Conservation (phyloP, 2,888 invertebrate species). For the Phorcus lineatus region DNA sequence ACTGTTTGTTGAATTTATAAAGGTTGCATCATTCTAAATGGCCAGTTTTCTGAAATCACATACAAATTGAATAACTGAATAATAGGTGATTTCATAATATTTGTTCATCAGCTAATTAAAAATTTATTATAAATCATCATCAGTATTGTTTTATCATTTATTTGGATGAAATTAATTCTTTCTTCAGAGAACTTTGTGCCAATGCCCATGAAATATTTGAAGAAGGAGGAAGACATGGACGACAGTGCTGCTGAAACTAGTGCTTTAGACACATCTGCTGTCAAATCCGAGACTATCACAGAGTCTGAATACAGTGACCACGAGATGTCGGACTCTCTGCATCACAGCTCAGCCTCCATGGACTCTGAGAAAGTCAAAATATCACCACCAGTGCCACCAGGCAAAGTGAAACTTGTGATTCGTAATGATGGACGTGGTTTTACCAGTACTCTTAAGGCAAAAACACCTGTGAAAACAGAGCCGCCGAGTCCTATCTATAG, state of each 20-base stretch:
- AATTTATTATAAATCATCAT: too few species aligned
- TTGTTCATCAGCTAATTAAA: too few species aligned
- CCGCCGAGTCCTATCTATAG: neutral
- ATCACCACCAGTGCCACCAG: conserved; percentile 26
- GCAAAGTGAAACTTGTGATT: conserved; percentile 53
- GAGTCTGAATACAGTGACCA: conserved; percentile 16
- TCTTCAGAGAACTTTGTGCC: conserved; percentile 55
- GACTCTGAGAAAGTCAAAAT: neutral
- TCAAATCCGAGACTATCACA: conserved; percentile 2
- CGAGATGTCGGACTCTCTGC: conserved; percentile 14
- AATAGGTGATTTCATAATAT: too few species aligned
- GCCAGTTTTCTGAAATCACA: too few species aligned
- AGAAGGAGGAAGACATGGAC: conserved; percentile 28
- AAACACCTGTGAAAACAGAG: conserved; percentile 30
- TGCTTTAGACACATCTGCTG: conserved; percentile 31
- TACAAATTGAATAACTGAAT: too few species aligned
- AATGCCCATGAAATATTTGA: conserved; percentile 56
- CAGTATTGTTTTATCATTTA: neutral
- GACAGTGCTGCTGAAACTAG: conserved; percentile 44
- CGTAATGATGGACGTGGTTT: conserved; percentile 58
- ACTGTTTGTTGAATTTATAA: too few species aligned
- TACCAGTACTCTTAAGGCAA: conserved; percentile 44
- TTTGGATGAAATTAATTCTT: neutral
- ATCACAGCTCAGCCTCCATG: neutral
- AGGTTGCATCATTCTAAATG: too few species aligned